These are phyloP conservation scores for Yasuhikotakia modesta DNA, from an alignment of 2,797 vertebrate species.

Conservation along the genomic window DNA sequence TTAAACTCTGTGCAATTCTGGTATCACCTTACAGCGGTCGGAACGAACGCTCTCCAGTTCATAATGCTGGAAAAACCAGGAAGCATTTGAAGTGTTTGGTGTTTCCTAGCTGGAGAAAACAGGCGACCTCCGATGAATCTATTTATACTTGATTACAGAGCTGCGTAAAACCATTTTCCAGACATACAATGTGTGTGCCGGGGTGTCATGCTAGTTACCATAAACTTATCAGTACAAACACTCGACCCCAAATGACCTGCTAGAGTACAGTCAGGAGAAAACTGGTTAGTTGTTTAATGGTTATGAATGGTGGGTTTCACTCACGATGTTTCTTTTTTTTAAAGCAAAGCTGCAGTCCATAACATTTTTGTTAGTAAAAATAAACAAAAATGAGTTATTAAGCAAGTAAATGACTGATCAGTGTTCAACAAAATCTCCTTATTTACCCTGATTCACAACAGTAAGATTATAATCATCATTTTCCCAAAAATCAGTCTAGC, in stretches of 20 bases:
- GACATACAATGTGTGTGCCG: conserved; percentile 25
- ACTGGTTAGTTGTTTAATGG: neutral
- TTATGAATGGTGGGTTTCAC: too few relatives aligned
- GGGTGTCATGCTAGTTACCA: conserved; percentile 44
- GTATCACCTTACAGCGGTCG: conserved; percentile 50
- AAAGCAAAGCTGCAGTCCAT: too few relatives aligned
- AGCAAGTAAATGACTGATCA: too few relatives aligned
- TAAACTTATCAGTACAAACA: neutral
- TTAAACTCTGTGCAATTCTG: conserved; percentile 52
- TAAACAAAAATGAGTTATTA: too few relatives aligned
- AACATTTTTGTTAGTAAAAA: too few relatives aligned
- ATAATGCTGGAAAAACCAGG: conserved; percentile 57
- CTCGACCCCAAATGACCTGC: neutral
- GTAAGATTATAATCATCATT: too few relatives aligned
- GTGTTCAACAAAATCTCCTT: too few relatives aligned
- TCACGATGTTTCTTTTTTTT: neutral
- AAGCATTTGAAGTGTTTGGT: conserved; percentile 50
- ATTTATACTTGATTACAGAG: conserved; percentile 63
- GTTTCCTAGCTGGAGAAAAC: conserved; percentile 30
- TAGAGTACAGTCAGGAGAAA: too few relatives aligned
- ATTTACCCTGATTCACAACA: too few relatives aligned
- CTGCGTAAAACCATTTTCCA: conserved; percentile 54
- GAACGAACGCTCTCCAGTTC: conserved; percentile 40
- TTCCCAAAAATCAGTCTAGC: too few relatives aligned
- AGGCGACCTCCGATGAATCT: conserved; percentile 48